Conservation (phyloP, 53 echinoderm and acorn worm genomes). For the Patiria pectinifera region DNA sequence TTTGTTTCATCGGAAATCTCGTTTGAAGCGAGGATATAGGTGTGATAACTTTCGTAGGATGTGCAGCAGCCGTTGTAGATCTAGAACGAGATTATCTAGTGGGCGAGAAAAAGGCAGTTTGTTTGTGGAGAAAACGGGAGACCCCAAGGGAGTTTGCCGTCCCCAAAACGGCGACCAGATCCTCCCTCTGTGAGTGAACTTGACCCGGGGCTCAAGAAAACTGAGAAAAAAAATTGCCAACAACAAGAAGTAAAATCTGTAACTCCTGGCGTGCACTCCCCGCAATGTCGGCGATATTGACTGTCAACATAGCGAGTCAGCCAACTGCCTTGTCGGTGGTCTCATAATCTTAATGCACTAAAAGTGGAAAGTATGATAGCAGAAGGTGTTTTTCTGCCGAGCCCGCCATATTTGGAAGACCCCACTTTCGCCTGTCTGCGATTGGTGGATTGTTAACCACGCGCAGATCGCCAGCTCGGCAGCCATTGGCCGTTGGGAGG, state of each 20-base stretch:
- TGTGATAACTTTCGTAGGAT: background rate
- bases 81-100: background rate
- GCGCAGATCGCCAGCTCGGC: conserved; percentile 4
- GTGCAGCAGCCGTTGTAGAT: background rate
- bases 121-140: conserved; percentile 6
- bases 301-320: background rate
- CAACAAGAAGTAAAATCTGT: background rate
- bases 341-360: background rate
- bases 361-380: background rate
- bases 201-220: conserved; percentile 28
- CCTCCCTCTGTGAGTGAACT: conserved; percentile 27
- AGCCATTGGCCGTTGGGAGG: conserved; percentile 1
- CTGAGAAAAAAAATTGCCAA: background rate
- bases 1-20: background rate
- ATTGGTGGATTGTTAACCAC: conserved; percentile 46
- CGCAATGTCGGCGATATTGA: background rate
- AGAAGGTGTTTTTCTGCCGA: background rate
- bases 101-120: background rate
- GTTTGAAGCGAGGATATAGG: background rate
- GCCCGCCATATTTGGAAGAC: conserved; percentile 18
- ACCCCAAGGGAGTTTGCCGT: conserved; percentile 7
- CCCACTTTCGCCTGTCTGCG: background rate
- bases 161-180: background rate
- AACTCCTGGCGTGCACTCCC: background rate
- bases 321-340: conserved; percentile 16